Base-by-base conservation (phyloP, 2,888 invertebrate species). In the Campoplex capitator region DNA sequence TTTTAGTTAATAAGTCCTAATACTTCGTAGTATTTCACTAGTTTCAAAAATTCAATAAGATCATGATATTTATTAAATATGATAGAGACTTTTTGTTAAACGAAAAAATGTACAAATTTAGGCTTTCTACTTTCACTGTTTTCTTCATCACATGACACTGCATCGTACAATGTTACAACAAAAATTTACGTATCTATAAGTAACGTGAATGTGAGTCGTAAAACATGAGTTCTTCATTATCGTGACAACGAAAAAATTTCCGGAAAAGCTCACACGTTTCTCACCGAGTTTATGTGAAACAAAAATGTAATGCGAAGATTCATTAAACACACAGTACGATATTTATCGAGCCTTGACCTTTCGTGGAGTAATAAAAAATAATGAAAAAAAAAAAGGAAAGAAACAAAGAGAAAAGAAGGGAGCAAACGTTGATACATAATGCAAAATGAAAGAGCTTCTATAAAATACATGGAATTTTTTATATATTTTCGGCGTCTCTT, bases 391-490 rank as follows among this genome's bases (percentile, higher is more conserved):
- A 23, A 23, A 23, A 23, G 0, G 23, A 45, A 45, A 13, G 45
- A 45, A 45, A 45, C 11, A 11, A 45, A 42, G 51, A 54, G 65
- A 51, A 70, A 78, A 82, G 70, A 82, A 78, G 38, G 58, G 11
- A 71, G 76, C 23, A 54, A 74, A 13, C 42, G 11, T 58, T 16
- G 67, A 35, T 68, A 45, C 48, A 65, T 78, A 38, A 62, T 79
- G 54, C 35, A 13, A 68, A 54, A 58, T 68, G 48, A 28, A 79
- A 68, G 65, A 23, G 56, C 80, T 84, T 32, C 38, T 86, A 56
- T 73, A 70, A 48, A 45, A 84, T 84, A 75, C 32, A 86, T 84
- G 51, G 84, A 86, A 88, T 88, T 86, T 82, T 85, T 71, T 67
- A 84, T 80, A 76, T 65, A 73, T 54, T 73, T 51, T 67, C 38